Percentiles rank a stretch among this genome's conserved stretches.
Evolutionary conservation across 23 tunicate species (phyloP).

Genomic region (Styela plicata): DNA sequence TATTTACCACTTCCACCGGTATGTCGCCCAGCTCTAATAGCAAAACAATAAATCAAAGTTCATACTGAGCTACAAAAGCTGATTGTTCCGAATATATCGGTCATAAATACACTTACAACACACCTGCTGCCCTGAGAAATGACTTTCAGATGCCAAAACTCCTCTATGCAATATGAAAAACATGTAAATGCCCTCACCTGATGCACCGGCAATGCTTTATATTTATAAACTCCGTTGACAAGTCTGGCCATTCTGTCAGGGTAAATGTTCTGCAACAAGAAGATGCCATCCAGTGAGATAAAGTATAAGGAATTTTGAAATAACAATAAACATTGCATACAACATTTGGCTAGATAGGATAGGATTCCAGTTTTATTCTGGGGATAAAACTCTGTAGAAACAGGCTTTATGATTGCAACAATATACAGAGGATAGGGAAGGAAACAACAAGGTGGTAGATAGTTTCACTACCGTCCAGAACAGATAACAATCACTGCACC

Average conservation of each 20-base stretch:
- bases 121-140: neutral
- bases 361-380: neutral
- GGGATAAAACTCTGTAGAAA: neutral
- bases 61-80: neutral
- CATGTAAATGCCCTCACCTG: slow-evolving; percentile 4
- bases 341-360: too few relatives aligned
- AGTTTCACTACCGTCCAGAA: too few relatives aligned
- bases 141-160: neutral
- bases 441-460: too few relatives aligned
- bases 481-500: too few relatives aligned
- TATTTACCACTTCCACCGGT: too few relatives aligned
- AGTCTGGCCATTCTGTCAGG: slow-evolving; percentile 26
- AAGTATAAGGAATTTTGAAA: too few relatives aligned
- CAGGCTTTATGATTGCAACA: neutral
- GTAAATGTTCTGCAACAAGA: slow-evolving; percentile 9
- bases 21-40: too few relatives aligned
- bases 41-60: neutral
- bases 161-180: neutral
- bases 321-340: too few relatives aligned
- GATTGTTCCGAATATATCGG: neutral
- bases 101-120: too few relatives aligned
- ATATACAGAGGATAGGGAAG: too few relatives aligned
- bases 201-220: slow-evolving; percentile 36
- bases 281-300: neutral
- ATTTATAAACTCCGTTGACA: slow-evolving; percentile 35